Conservation (phyloP, 1,140 invertebrate species). For the honey bee (Apis mellifera) region DNA sequence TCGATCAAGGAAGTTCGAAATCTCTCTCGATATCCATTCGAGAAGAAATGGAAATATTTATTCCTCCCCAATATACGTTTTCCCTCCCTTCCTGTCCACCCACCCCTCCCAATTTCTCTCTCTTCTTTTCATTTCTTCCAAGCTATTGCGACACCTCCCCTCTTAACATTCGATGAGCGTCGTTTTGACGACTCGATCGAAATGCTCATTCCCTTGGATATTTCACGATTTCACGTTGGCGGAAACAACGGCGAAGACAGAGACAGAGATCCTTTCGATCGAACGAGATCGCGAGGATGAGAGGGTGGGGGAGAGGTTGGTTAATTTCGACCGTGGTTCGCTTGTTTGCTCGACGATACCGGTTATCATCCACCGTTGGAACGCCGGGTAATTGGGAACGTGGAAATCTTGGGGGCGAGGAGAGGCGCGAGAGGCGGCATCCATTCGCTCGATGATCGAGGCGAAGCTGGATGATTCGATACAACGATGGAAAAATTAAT, state of each 20-base stretch:
- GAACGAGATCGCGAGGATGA: not conserved
- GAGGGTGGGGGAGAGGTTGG: not conserved
- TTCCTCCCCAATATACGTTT: not conserved
- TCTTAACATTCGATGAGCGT: conserved; percentile 21
- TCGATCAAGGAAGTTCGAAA: too few species aligned
- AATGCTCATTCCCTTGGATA: not conserved
- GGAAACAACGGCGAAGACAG: not conserved
- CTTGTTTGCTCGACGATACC: conserved; percentile 18
- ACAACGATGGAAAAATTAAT: conserved; percentile 38
- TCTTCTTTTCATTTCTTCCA: not conserved
- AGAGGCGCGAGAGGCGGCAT: not conserved
- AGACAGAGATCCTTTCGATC: conserved; percentile 14
- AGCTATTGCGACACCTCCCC: conserved; percentile 18
- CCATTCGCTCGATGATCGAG: conserved; percentile 8
- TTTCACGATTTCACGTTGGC: not conserved
- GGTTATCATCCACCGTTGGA: not conserved
- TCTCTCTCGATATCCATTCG: too few species aligned
- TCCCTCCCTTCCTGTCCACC: conserved; percentile 15
- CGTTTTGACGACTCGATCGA: conserved; percentile 49
- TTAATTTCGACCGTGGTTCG: not conserved
- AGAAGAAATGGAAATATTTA: too few species aligned
- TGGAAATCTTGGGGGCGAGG: not conserved
- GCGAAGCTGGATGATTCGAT: conserved; percentile 9
- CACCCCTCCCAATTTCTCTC: not conserved
- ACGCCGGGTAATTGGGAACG: conserved; percentile 16